phyloP scores from a whole-genome alignment of 37 sponge, comb jelly and placozoan species.

The Halisarca cf. caerulea region DNA sequence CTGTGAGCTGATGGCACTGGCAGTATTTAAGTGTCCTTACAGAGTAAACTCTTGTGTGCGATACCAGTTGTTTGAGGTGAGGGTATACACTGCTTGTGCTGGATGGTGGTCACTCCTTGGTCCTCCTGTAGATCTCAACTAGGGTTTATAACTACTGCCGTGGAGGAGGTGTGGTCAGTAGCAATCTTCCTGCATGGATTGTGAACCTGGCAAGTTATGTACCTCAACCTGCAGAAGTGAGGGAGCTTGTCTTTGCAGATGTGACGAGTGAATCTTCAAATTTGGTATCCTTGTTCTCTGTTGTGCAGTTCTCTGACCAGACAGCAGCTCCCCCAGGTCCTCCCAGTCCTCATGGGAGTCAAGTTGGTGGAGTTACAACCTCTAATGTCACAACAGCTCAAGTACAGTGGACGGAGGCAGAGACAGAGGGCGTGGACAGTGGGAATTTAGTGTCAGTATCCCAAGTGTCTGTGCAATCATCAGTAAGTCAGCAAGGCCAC shows the following conservation, averaged over 20 bases:
- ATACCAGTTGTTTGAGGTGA: slow-evolving; percentile 37
- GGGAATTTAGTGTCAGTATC: neutral
- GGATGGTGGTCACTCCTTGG: neutral
- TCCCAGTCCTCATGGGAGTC: too few species aligned
- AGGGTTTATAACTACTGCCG: slow-evolving; percentile 37
- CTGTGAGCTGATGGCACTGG: slow-evolving; percentile 59
- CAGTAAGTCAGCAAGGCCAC: slow-evolving; percentile 20
- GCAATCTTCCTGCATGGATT: slow-evolving; percentile 68
- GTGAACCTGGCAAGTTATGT: neutral
- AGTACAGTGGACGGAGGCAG: too few species aligned
- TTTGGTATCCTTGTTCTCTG: too few species aligned
- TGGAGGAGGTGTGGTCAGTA: slow-evolving; percentile 56
- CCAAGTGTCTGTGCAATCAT: slow-evolving; percentile 29
- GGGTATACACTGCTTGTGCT: neutral
- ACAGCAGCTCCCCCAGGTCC: too few species aligned
- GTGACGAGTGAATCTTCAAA: too few species aligned
- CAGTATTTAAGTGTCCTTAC: slow-evolving; percentile 20
- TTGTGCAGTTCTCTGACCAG: too few species aligned
- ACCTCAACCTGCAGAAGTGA: neutral
- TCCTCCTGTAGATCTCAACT: slow-evolving; percentile 21
- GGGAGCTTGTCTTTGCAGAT: neutral
- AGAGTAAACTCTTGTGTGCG: slow-evolving; percentile 25
- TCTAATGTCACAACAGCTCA: too few species aligned
- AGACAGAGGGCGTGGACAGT: neutral
- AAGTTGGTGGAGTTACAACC: too few species aligned